Conservation (phyloP, 2,797 vertebrate species). For the Erpetoichthys calabaricus region DNA sequence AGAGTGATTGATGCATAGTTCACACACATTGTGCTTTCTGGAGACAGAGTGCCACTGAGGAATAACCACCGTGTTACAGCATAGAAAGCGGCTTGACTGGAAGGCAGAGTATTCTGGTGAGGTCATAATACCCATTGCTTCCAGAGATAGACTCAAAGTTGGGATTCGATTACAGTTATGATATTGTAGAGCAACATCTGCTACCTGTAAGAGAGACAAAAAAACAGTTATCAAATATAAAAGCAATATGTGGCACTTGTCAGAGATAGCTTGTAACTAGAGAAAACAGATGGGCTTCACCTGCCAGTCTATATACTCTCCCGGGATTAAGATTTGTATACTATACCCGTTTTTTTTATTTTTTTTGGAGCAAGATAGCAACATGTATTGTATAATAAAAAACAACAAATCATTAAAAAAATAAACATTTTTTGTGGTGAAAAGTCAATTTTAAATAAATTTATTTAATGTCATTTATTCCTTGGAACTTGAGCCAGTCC, state of each 20-base stretch:
- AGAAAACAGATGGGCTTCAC: too few relatives aligned
- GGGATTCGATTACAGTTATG: slow-evolving; percentile 56
- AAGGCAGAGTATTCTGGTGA: slow-evolving; percentile 11
- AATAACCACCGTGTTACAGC: slow-evolving; percentile 71
- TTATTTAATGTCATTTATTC: too few relatives aligned
- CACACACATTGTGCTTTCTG: slow-evolving; percentile 57
- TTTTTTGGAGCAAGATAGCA: too few relatives aligned
- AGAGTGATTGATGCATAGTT: slow-evolving; percentile 64
- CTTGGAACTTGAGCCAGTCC: too few relatives aligned
- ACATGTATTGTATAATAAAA: too few relatives aligned
- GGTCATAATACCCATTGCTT: not conserved
- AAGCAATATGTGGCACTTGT: slow-evolving; percentile 3
- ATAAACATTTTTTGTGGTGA: too few relatives aligned
- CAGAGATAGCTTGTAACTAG: not conserved
- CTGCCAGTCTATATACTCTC: too few relatives aligned
- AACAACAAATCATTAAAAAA: too few relatives aligned
- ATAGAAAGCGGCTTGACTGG: slow-evolving; percentile 27
- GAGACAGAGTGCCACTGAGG: slow-evolving; percentile 46
- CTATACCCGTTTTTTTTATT: too few relatives aligned
- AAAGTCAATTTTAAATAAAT: too few relatives aligned
- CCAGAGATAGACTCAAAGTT: slow-evolving; percentile 11
- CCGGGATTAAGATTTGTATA: too few relatives aligned
- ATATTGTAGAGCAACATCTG: slow-evolving; percentile 75
- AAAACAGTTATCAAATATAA: not conserved
- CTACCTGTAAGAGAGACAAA: slow-evolving; percentile 50